A percentile compares a stretch with the other conserved stretches of the same genome.
Conservation (phyloP, 1,140 invertebrate genomes). For the Homarus americanus region DNA sequence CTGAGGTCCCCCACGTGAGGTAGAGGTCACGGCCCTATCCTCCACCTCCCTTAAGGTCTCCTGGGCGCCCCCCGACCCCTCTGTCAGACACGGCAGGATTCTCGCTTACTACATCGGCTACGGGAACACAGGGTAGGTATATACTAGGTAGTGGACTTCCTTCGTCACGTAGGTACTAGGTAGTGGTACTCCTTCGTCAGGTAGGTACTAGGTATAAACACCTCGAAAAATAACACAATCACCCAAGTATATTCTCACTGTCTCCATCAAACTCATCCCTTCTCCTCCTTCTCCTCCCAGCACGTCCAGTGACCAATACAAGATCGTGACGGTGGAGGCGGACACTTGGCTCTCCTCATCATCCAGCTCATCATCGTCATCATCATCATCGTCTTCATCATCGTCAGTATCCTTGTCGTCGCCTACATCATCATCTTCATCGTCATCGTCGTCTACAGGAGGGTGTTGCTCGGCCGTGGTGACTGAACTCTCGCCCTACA, state of each 20-base stretch:
- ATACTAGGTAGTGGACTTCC: too few relatives aligned
- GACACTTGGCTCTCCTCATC: conserved; percentile 36
- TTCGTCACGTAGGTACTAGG: too few relatives aligned
- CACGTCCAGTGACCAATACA: conserved; percentile 51
- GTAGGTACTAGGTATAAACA: too few relatives aligned
- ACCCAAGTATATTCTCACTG: too few relatives aligned
- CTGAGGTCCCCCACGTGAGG: conserved; percentile 83
- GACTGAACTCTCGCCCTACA: conserved; percentile 53
- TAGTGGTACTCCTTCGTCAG: too few relatives aligned
- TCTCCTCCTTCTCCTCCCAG: not conserved
- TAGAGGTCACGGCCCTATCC: conserved; percentile 92
- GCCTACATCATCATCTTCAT: conserved; percentile 19
- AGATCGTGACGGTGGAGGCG: conserved; percentile 59
- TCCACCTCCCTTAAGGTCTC: conserved; percentile 90
- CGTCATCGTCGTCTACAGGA: conserved; percentile 10
- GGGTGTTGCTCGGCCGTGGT: conserved; percentile 59
- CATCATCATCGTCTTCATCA: conserved; percentile 7
- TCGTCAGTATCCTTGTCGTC: conserved; percentile 10
- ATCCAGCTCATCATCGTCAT: conserved; percentile 5
- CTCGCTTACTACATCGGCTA: conserved; percentile 80
- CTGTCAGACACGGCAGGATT: conserved; percentile 41
- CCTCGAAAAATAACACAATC: too few relatives aligned
- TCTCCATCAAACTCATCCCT: not conserved
- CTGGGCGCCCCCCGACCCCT: conserved; percentile 93
- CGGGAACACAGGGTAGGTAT: conserved; percentile 66